Conservation (phyloP, 2,797 vertebrate genomes). For the Aphelocoma californica region DNA sequence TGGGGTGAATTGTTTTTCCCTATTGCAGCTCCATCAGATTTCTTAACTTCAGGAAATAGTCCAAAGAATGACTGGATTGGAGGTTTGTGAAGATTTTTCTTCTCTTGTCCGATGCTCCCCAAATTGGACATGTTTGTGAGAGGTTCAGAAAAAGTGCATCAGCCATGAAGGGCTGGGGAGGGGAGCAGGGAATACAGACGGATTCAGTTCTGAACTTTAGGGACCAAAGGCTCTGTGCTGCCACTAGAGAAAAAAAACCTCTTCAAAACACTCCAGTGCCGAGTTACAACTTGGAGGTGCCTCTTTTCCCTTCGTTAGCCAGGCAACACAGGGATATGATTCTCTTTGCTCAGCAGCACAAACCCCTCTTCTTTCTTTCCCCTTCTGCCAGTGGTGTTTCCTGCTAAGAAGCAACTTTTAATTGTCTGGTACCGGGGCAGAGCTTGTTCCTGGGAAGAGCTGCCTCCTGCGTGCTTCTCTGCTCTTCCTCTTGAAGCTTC, state of each 20-base stretch:
- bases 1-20: background rate
- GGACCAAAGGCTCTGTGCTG: background rate
- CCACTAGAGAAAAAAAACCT: background rate
- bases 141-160: background rate
- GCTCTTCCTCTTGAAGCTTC: background rate
- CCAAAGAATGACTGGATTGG: background rate
- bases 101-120: background rate
- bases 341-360: constrained; percentile 1
- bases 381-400: background rate
- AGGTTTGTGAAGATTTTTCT: background rate
- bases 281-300: background rate
- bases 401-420: constrained; percentile 16
- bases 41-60: background rate
- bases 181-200: background rate
- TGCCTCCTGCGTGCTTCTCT: background rate
- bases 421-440: background rate
- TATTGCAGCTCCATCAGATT: background rate
- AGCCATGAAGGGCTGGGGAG: background rate
- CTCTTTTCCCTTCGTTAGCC: background rate
- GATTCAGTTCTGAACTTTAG: background rate
- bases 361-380: background rate
- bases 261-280: background rate
- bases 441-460: background rate
- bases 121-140: background rate
- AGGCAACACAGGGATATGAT: background rate